Base-by-base conservation (phyloP, 2,113 vertebrate species). In the Excalfactoria chinensis region DNA sequence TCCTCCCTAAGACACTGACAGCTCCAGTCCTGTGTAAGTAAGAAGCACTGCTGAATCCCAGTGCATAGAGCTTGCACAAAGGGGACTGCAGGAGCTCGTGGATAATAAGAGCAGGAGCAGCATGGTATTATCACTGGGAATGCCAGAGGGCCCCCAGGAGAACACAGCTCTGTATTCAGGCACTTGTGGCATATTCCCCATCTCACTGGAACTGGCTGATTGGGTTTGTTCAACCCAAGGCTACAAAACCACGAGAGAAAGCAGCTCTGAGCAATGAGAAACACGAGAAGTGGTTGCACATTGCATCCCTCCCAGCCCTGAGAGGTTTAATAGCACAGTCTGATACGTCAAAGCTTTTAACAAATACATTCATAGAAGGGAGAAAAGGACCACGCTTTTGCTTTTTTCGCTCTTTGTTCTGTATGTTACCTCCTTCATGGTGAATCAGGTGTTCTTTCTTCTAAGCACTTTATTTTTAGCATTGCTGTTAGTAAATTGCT, bases 391-490 rank as follows among this genome's bases (percentile, higher is more conserved):
- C 37, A 11, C 12, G 4, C 2, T 21, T 84, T 86, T 68, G 14
- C 15, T 76, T 56, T 94, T 73, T 68, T 8, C 37, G 37, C 19
- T 69, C n/a, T 92, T 67, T 89, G 58, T 77, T 93, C 40, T 75
- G 6, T n/a, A 35, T 1, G 5, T 48, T 60, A 63, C 25, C 46
- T 46, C 4, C 23, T 80, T 62, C 34, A 67, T n/a, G 11, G 62
- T 30, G 23, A 79, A 71, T 49, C 59, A 55, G 25, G 53, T 77
- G 56, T 75, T 28, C 15, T 72, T 71, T 86, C 83, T 70, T 84
- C 44, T 60, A 53, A 63, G 62, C 23, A 55, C 88, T 83, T 69
- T 80, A 83, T 88, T 91, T 93, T 95, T 64, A 89, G 66, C 85
- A 71, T 43, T 11, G 7, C 37, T 81, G 20, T 66, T 91, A 58